Evolutionary conservation across 2,888 invertebrate genomes (phyloP).

Genomic region (Zonitis immaculata): DNA sequence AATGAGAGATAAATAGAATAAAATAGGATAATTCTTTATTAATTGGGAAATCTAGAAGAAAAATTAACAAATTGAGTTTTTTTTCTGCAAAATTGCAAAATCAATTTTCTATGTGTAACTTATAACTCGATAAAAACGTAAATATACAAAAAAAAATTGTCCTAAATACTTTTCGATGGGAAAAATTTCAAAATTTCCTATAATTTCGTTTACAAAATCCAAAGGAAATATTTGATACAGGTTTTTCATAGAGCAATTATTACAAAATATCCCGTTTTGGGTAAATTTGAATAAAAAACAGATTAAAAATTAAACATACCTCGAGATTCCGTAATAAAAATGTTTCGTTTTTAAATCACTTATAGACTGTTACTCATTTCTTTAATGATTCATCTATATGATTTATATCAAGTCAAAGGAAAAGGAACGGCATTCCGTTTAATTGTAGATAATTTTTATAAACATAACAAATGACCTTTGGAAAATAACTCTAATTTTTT

Average conservation of each 20-base stretch:
- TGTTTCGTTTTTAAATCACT: too few species aligned
- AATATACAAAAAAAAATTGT: too few species aligned
- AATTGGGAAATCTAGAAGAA: neutral
- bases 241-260: neutral
- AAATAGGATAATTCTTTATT: neutral
- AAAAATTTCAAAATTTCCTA: neutral
- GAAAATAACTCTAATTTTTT: too few species aligned
- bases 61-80: neutral
- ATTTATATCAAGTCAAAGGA: neutral
- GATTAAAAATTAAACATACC: too few species aligned
- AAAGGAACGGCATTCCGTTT: neutral
- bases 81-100: neutral
- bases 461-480: neutral
- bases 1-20: neutral
- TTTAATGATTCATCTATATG: neutral
- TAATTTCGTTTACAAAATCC: neutral
- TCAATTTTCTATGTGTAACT: too few species aligned
- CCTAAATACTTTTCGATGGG: too few species aligned
- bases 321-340: too few species aligned
- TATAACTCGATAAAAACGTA: too few species aligned
- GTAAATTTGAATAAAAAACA: too few species aligned
- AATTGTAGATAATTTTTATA: neutral
- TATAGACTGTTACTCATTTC: neutral
- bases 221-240: neutral
- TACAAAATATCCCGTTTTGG: too few species aligned